Evolutionary conservation across 1,140 invertebrate species (phyloP).

Genomic region (Rhynchophorus ferrugineus): DNA sequence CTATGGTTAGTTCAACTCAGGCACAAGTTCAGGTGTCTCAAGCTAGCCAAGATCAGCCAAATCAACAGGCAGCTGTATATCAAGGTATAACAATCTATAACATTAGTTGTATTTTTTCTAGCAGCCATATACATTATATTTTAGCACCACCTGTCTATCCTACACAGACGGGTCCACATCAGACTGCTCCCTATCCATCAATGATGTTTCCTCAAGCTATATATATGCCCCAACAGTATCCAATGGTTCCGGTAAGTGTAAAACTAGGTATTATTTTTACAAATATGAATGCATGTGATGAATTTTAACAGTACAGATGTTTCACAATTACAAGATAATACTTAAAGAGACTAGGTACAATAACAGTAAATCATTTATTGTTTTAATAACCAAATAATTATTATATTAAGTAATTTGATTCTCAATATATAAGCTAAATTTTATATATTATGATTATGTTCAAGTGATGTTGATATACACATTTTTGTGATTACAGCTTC

Average conservation of each 20-base stretch:
- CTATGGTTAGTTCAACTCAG: conserved; percentile 3
- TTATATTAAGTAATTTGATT: too few species aligned
- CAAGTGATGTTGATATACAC: too few species aligned
- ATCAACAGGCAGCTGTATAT: conserved; percentile 34
- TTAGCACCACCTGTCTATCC: conserved; percentile 38
- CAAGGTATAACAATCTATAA: conserved; percentile 35
- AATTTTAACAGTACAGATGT: too few species aligned
- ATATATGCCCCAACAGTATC: conserved; percentile 40
- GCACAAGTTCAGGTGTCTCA: conserved; percentile 13
- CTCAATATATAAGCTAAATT: too few species aligned
- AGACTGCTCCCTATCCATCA: conserved; percentile 35
- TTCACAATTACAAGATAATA: too few species aligned
- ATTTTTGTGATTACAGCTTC: too few species aligned
- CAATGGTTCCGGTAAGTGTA: conserved; percentile 39
- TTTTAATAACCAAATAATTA: too few species aligned
- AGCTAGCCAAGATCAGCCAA: conserved; percentile 29
- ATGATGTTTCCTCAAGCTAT: conserved; percentile 38
- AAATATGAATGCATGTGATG: too few species aligned
- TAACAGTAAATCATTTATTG: too few species aligned
- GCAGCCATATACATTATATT: conserved; percentile 1
- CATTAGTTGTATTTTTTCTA: not conserved
- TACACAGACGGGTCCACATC: conserved; percentile 36
- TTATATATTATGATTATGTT: too few species aligned
- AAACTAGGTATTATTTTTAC: not conserved
- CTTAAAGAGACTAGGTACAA: too few species aligned